Evolutionary conservation across 2,888 invertebrate genomes (phyloP), one percentile per base, ranked within the genome.

Genomic region (Aplocera efformata): DNA sequence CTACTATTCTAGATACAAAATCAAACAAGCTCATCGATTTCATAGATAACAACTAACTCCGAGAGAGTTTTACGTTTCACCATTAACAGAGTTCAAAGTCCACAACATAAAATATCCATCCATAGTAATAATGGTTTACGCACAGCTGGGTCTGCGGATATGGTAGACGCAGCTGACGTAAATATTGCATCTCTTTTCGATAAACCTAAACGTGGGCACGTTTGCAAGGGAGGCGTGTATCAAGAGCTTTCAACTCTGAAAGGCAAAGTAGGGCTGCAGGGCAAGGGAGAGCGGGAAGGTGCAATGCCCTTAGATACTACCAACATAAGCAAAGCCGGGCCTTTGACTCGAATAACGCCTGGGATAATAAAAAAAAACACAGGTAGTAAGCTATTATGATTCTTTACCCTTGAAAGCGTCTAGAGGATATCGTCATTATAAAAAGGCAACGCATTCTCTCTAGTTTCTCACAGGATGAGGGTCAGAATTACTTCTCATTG

Each of bases 251-350:
- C 81, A 58, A 60, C 77, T 76, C 63, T 60, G 62, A 78, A 80
- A 78, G 65, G 66, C 67, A 81, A 88, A 79, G 80, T 85, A 84
- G 86, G 86, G 86, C 85, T 85, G 73, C 82, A 83, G 83, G 81
- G 84, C 78, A 83, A 83, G 84, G 85, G 85, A 84, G 83, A 81
- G 73, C 78, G 77, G 72, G 68, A 75, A 80, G 82, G 88, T 75
- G 80, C 85, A 85, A 73, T 85, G 88, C 84, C 86, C 88, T 84
- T 77, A 75, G 74, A 67, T 68, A 73, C 68, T 67, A 65, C 78
- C 74, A 77, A 77, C 72, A 67, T 64, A 63, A 77, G 74, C 69
- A 72, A 73, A 76, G 73, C 82, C 60, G 74, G 80, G 76, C 68
- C 78, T 85, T 84, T 79, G 81, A 82, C 82, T 80, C 63, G 72